phyloP scores from a whole-genome alignment of 1,140 invertebrate genomes.

The Tribolium madens region DNA sequence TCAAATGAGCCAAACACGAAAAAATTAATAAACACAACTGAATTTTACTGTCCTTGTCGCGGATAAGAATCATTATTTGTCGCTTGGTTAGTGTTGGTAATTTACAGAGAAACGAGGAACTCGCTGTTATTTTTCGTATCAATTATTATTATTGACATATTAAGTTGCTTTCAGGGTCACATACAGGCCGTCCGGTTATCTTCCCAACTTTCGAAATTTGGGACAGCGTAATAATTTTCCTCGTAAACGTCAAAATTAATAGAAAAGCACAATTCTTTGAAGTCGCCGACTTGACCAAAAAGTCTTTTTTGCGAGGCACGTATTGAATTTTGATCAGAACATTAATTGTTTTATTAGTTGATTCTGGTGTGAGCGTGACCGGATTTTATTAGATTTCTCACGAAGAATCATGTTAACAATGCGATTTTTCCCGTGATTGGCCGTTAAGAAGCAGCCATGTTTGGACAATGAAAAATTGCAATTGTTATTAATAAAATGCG shows the following conservation, averaged over 20 bases:
- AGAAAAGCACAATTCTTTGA: neutral
- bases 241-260: too few relatives aligned
- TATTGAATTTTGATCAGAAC: neutral
- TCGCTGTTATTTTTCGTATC: slow-evolving; percentile 7
- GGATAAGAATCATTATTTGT: slow-evolving; percentile 30
- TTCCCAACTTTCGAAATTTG: too few relatives aligned
- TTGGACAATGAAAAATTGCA: slow-evolving; percentile 29
- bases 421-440: slow-evolving; percentile 7
- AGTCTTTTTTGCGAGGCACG: neutral
- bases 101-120: slow-evolving; percentile 29
- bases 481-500: slow-evolving; percentile 31
- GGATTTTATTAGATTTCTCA: slow-evolving; percentile 11
- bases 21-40: slow-evolving; percentile 28
- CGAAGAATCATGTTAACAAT: slow-evolving; percentile 6
- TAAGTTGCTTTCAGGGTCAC: neutral
- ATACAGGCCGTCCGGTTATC: too few relatives aligned
- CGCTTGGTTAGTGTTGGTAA: slow-evolving; percentile 22
- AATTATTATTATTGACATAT: slow-evolving; percentile 23
- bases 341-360: slow-evolving; percentile 19
- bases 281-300: neutral
- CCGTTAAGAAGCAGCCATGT: slow-evolving; percentile 8
- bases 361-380: neutral
- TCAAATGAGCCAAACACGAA: slow-evolving; percentile 13
- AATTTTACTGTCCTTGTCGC: slow-evolving; percentile 22
- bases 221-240: too few relatives aligned